phyloP scores from a whole-genome alignment of 2,113 vertebrate species.

The Phainopepla nitens region DNA sequence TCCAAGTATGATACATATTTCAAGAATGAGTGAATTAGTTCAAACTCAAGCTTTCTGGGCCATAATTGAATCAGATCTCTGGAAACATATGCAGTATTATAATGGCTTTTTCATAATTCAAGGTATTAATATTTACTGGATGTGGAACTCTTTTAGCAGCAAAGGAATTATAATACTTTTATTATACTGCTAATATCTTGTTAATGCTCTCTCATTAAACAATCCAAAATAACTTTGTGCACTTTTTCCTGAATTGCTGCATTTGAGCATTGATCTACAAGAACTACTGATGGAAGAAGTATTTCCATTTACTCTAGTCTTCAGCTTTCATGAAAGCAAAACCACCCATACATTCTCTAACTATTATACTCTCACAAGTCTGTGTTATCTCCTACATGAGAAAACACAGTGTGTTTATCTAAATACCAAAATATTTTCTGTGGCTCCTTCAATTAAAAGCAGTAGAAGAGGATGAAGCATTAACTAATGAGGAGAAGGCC shows the following conservation, averaged over 20 bases:
- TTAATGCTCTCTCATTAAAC: background rate
- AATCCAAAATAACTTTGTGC: background rate
- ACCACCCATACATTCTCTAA: background rate
- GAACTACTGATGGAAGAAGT: background rate
- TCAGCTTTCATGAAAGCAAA: background rate
- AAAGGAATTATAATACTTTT: background rate
- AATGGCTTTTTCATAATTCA: constrained; percentile 10
- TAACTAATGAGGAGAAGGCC: background rate
- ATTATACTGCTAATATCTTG: background rate
- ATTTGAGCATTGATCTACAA: background rate
- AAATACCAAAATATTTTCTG: background rate
- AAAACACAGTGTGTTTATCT: background rate
- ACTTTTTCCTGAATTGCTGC: background rate
- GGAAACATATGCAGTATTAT: constrained; percentile 25
- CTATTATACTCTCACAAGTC: background rate
- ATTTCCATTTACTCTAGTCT: background rate
- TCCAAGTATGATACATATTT: constrained; percentile 40
- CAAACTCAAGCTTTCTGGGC: constrained; percentile 23
- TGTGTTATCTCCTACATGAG: background rate
- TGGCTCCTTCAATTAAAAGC: background rate
- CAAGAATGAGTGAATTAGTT: constrained; percentile 43
- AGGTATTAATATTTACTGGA: constrained; percentile 31
- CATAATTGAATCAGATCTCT: background rate
- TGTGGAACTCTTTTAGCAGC: background rate
- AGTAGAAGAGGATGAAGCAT: background rate